Conservation (phyloP, 2,113 vertebrate species). For the Butastur rufipennis region DNA sequence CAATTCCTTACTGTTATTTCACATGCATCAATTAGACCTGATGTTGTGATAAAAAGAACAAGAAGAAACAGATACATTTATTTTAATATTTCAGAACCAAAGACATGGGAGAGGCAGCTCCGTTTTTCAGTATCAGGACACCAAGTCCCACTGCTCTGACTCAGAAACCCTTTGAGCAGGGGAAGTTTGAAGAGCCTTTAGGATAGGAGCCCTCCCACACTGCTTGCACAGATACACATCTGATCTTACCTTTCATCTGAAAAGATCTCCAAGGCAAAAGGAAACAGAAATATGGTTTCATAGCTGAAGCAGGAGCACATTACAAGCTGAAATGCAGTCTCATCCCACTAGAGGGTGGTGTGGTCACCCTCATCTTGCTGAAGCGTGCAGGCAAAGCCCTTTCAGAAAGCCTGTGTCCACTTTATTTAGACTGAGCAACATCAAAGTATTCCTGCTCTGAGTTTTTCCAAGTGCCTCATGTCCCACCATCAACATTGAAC, state of each 20-base stretch:
- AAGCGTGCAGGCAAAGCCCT: not conserved
- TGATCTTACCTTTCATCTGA: slow-evolving; percentile 5
- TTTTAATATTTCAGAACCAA: not conserved
- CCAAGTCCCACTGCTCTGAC: not conserved
- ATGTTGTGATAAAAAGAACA: not conserved
- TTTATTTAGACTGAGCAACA: not conserved
- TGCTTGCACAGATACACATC: not conserved
- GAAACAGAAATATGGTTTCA: not conserved
- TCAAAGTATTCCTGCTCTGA: not conserved
- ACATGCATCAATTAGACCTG: not conserved
- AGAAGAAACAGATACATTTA: not conserved
- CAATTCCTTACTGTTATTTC: not conserved
- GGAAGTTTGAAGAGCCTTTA: slow-evolving; percentile 7
- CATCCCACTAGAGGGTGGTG: slow-evolving; percentile 70
- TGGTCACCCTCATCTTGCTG: slow-evolving; percentile 41
- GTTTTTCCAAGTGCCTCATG: not conserved
- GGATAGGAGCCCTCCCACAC: slow-evolving; percentile 14
- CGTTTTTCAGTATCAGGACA: not conserved
- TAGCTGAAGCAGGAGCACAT: not conserved
- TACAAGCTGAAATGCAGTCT: slow-evolving; percentile 17
- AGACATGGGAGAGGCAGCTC: not conserved
- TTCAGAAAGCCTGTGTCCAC: not conserved
- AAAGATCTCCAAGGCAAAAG: slow-evolving; percentile 17
- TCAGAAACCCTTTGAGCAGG: not conserved
- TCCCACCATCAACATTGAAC: not conserved